Evolutionary conservation across 2,888 invertebrate genomes (phyloP), one percentile per base, ranked within the genome.

Genomic region (Chironomus tentans): DNA sequence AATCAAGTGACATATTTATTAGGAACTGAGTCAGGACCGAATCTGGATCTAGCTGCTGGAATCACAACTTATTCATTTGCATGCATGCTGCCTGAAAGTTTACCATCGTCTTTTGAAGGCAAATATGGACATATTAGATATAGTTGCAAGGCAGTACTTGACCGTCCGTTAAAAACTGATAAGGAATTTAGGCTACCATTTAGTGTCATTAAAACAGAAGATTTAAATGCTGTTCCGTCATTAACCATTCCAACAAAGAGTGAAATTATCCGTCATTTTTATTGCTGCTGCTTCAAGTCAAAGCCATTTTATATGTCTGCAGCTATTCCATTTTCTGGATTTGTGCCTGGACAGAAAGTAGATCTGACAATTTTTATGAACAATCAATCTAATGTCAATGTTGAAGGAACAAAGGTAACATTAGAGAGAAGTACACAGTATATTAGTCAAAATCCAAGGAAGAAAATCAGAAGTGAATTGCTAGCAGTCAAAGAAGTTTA

Each of bases 131-230:
- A 85, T 76, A 82, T 88, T 28, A 82, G 89, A 2, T 91, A 91
- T 81, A 84, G 86, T 80, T 80, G 88, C 68, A 87, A 87, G 79
- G 86, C 85, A 0, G 87, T 88, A 48, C 86, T 88, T 78, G 86
- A 88, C 81, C 83, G 87, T 69, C 85, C 88, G 0, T 88, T 88
- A 84, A 85, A 87, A 68, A 82, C 86, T 62, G 87, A 89, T 48
- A 68, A 69, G 18, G 69, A 68, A n/a, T 76, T 69, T 10, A 18
- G 69, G 2, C 4, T 69, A 7, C 24, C 76, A 18, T 76, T 76
- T 68, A 76, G 68, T 18, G 76, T 76, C 6, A 68, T 76, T 38
- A 76, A 76, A 56, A 12, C 28, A 10, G 69, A 76, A 69, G 76
- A 76, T 69, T 24, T 76, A 47, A 76, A 76, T 69, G 15, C 24